Conservation (phyloP, 2,113 vertebrate species). For the Miniopterus natalensis region DNA sequence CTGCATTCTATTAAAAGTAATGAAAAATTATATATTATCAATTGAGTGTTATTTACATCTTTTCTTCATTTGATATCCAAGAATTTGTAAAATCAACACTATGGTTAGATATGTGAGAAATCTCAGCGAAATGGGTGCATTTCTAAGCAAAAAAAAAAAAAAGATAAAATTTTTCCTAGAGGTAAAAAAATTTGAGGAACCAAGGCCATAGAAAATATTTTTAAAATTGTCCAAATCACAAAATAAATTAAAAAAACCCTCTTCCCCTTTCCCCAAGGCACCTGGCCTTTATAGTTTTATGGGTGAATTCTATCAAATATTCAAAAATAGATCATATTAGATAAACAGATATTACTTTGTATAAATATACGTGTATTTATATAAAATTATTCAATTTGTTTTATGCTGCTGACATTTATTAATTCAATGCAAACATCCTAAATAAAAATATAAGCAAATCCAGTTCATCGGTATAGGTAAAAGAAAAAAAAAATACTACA, state of each 20-base stretch:
- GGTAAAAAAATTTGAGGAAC: background rate
- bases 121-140: background rate
- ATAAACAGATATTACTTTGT: background rate
- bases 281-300: constrained; percentile 22
- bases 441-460: constrained; percentile 41
- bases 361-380: background rate
- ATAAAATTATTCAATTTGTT: background rate
- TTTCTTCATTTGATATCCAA: background rate
- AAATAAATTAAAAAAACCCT: background rate
- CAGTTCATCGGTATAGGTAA: background rate
- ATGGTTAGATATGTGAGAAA: background rate
- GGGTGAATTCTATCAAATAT: constrained; percentile 39
- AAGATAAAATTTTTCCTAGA: background rate
- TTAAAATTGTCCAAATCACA: background rate
- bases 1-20: background rate
- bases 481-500: background rate
- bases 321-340: background rate
- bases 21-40: background rate
- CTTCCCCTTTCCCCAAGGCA: background rate
- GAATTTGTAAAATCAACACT: background rate
- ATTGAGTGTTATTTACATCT: background rate
- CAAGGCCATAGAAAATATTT: background rate
- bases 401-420: background rate
- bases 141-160: background rate
- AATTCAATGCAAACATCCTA: background rate